phyloP scores from a whole-genome alignment of 2,888 invertebrate genomes.

The Nycteola revayana region DNA sequence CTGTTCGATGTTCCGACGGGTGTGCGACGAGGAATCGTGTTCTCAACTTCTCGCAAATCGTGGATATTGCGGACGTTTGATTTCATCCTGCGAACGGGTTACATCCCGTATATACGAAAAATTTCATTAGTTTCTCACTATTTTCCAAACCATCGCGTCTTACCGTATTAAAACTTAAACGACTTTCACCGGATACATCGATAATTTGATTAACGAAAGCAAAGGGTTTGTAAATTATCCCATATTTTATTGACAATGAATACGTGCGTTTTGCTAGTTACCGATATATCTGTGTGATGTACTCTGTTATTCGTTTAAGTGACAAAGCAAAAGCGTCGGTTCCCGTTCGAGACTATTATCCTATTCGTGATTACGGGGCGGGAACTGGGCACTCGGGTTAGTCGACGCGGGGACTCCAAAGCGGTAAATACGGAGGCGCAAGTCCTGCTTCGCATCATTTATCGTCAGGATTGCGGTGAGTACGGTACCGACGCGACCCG shows the following conservation, averaged over 20 bases:
- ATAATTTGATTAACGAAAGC: constrained; percentile 69
- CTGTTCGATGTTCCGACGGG: constrained; percentile 46
- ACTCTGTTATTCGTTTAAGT: constrained; percentile 71
- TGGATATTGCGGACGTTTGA: constrained; percentile 58
- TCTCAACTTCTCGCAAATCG: constrained; percentile 61
- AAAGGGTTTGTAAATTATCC: constrained; percentile 54
- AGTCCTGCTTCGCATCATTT: constrained; percentile 77
- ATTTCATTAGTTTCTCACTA: constrained; percentile 36
- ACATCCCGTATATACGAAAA: constrained; percentile 38
- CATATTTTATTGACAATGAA: constrained; percentile 58
- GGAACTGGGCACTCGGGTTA: constrained; percentile 73
- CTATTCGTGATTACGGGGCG: constrained; percentile 74
- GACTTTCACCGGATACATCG: constrained; percentile 75
- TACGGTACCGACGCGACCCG: constrained; percentile 37
- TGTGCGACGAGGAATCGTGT: constrained; percentile 30
- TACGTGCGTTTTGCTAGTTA: constrained; percentile 63
- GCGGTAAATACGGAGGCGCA: constrained; percentile 81
- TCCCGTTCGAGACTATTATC: constrained; percentile 75
- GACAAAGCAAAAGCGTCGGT: constrained; percentile 74
- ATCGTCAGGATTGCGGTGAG: constrained; percentile 79
- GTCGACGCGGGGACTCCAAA: constrained; percentile 77
- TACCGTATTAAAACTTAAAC: constrained; percentile 37
- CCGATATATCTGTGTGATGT: constrained; percentile 62
- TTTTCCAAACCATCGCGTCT: constrained; percentile 40
- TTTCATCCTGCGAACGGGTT: constrained; percentile 49